Evolutionary conservation across 1,140 invertebrate genomes (phyloP), one percentile per base, ranked within the genome.

Genomic region (Drosophila trapezifrons): DNA sequence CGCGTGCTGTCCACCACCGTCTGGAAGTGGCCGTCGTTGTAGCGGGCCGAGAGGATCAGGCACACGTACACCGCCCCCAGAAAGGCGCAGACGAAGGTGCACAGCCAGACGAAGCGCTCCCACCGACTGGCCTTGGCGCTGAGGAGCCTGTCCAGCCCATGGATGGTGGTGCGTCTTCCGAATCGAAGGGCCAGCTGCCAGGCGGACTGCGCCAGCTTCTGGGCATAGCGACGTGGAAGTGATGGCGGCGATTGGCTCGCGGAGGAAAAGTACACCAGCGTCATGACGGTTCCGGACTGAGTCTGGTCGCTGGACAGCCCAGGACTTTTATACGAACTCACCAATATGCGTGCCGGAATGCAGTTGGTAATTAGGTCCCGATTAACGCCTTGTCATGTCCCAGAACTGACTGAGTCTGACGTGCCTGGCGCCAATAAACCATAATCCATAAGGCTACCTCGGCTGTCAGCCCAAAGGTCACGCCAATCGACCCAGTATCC

Each of bases 1-100:
- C 78, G 80, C 0, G 89, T 91, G n/a, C 74, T 83, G 8, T 91
- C 91, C n/a, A 92, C 83, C 15, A 92, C 90, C 0, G 91, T 92
- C 55, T 83, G 69, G 32, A 91, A 86, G 22, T 77, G 77, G 15
- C 79, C 86, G 15, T 76, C 87, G 17, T 72, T 90, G 27, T 84
- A 92, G 9, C 90, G 77, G 0, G 74, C 57, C 42, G 91, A 91
- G 7, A 92, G 60, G 35, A 90, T 78, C 13, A 90, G 51, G 40
- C 91, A 89, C 9, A 92, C 86, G 46, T 91, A 92, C 3, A 90
- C 73, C 0, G 86, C 72, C 1, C 90, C 91, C 43, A 91, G 17
- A 29, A 92, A 76, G 0, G 91, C 90, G 0, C 49, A n/a, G 2
- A 90, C 43, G 4, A 91, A 84, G 0, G 89, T 83, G 27, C 85